phyloP scores from a whole-genome alignment of 2,888 invertebrate species.

The Torymus texanus region DNA sequence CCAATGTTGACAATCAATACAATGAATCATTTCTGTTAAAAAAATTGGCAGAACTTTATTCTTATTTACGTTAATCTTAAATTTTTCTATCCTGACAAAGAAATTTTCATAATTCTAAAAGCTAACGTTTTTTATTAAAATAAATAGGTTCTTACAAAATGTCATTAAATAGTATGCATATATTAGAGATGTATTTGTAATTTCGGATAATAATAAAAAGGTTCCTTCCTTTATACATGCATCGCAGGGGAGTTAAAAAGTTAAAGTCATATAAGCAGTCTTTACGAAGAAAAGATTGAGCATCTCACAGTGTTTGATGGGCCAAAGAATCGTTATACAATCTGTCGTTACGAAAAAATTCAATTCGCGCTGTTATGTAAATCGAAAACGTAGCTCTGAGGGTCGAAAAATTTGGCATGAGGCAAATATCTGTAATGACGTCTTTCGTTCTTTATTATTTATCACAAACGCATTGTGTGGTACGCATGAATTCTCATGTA shows the following conservation, averaged over 20 bases:
- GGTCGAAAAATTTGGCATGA: slow-evolving; percentile 27
- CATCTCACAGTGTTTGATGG: slow-evolving; percentile 18
- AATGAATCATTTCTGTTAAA: too few species aligned
- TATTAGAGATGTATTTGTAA: slow-evolving; percentile 27
- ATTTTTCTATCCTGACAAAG: slow-evolving; percentile 5
- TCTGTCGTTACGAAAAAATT: background rate
- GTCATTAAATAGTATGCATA: slow-evolving; percentile 33
- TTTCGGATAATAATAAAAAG: slow-evolving; percentile 33
- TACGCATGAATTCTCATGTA: slow-evolving; percentile 4
- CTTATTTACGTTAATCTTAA: background rate
- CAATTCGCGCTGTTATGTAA: background rate
- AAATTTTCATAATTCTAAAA: slow-evolving; percentile 16
- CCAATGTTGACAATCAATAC: too few species aligned
- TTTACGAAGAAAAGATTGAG: slow-evolving; percentile 42
- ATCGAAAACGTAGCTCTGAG: background rate
- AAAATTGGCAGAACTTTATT: too few species aligned
- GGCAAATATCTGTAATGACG: slow-evolving; percentile 4
- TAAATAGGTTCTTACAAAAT: slow-evolving; percentile 50
- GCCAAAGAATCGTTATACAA: background rate
- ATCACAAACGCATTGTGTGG: slow-evolving; percentile 40
- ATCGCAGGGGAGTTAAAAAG: slow-evolving; percentile 29
- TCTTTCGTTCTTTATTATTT: slow-evolving; percentile 24
- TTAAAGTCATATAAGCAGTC: slow-evolving; percentile 45
- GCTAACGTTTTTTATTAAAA: slow-evolving; percentile 48
- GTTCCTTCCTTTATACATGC: slow-evolving; percentile 29